Evolutionary conservation across 1,140 invertebrate species (phyloP), one percentile per base, ranked within the genome.

Genomic region (Leguminivora glycinivorella): DNA sequence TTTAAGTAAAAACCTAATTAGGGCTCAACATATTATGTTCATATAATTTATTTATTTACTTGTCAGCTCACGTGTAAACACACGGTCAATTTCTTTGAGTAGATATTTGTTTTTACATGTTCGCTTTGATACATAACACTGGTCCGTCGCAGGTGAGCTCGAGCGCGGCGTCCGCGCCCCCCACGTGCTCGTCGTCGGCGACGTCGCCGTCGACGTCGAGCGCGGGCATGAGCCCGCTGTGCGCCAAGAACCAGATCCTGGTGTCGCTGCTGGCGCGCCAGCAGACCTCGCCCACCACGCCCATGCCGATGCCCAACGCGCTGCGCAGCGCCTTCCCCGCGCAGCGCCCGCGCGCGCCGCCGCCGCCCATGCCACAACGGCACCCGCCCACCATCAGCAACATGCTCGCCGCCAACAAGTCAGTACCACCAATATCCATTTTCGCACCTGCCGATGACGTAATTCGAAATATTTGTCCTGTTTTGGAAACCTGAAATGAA

Each of bases 211-310:
- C 85, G 6, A 87, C 80, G 25, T 83, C n/a, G 90, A 43, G 83
- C 43, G 83, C 85, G 19, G 92, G 92, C 67, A 93, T 94, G 75
- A 96, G 95, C 76, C 94, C 94, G 71, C 91, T 97, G 4, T 96
- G 95, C 87, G 94, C 96, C 84, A 96, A 95, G 80, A 98, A 98
- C 89, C 95, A 96, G 78, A 96, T 98, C 94, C 92, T 98, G 72
- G 96, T 97, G 10, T 95, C 95, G 56, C 87, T 98, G 69, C 88
- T 98, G 78, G 96, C 96, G 10, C 95, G 96, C 83, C 94, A 96
- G 77, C 95, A 96, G 67, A 93, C 95, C n/a, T 93, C 94, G 40
- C 94, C 95, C 63, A 94, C 95, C 47, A 86, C 89, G 43, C 85
- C 89, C n/a, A 80, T 85, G 73, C 84, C 85, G 52, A 74, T 85